Evolutionary conservation across 2,888 invertebrate species (phyloP).

Genomic region (Ptilodon capucinus): DNA sequence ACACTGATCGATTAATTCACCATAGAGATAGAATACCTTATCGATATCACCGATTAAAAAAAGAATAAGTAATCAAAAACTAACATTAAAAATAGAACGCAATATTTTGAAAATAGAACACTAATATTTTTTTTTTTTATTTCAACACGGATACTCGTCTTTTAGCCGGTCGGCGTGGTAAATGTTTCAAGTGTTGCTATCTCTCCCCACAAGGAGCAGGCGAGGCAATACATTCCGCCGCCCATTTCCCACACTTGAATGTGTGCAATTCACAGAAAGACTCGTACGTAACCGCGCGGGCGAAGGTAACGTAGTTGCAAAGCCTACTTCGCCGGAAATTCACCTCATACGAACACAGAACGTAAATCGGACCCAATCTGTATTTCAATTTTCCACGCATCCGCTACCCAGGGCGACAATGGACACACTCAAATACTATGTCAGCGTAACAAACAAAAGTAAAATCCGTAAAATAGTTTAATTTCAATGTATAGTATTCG

Average conservation of each 20-base stretch:
- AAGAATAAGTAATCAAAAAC: neutral
- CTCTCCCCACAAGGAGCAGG: slow-evolving; percentile 29
- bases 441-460: neutral
- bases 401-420: neutral
- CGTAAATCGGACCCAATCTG: slow-evolving; percentile 57
- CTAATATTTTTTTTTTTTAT: neutral
- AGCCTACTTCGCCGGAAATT: slow-evolving; percentile 26
- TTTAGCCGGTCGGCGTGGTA: neutral
- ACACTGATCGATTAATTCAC: neutral
- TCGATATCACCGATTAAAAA: neutral
- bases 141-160: neutral
- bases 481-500: too few relatives aligned
- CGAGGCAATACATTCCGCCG: slow-evolving; percentile 39
- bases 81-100: neutral
- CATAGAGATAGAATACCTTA: too few relatives aligned
- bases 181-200: slow-evolving; percentile 12
- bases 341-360: slow-evolving; percentile 35
- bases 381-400: slow-evolving; percentile 12
- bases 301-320: slow-evolving; percentile 23
- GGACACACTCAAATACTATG: neutral
- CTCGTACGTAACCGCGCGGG: slow-evolving; percentile 29
- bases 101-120: neutral
- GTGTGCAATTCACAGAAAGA: slow-evolving; percentile 49
- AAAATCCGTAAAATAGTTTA: too few relatives aligned
- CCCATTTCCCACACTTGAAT: slow-evolving; percentile 42